A percentile compares a stretch with the other conserved stretches of the same genome.
Conservation (phyloP, 2,113 vertebrate species). For the Muntiacus reevesi region DNA sequence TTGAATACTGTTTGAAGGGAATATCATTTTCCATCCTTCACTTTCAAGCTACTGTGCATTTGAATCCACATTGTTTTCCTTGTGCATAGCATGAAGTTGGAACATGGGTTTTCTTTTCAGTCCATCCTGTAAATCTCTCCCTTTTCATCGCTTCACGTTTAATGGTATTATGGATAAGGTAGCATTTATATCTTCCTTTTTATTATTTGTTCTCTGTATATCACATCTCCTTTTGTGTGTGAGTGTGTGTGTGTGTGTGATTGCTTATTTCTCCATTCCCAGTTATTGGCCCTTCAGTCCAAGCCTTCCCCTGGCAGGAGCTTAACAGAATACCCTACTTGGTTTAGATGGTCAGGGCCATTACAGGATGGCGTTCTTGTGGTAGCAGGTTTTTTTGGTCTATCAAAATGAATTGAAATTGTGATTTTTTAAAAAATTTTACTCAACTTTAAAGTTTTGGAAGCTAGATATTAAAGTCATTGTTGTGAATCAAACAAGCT, state of each 20-base stretch:
- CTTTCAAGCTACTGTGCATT: background rate
- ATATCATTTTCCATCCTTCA: background rate
- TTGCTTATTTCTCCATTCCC: background rate
- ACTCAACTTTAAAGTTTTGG: background rate
- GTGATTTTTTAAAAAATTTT: background rate
- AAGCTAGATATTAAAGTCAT: background rate
- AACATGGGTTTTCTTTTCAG: background rate
- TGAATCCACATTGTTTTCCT: background rate
- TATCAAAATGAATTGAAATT: background rate
- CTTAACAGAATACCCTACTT: background rate
- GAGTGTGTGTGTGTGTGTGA: background rate
- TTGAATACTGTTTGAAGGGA: background rate
- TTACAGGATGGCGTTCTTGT: background rate
- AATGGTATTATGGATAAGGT: background rate
- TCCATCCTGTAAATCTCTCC: background rate
- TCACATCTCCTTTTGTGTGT: background rate
- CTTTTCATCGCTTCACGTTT: background rate
- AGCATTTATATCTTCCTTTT: background rate
- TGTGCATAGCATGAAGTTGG: background rate
- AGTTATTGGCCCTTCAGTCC: accelerated
- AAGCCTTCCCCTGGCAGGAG: background rate
- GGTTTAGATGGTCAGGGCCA: background rate
- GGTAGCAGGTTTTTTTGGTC: background rate
- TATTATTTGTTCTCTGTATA: background rate
- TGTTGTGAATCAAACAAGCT: background rate